phyloP scores from a whole-genome alignment of 2,797 vertebrate species.

The Lithobates pipiens region DNA sequence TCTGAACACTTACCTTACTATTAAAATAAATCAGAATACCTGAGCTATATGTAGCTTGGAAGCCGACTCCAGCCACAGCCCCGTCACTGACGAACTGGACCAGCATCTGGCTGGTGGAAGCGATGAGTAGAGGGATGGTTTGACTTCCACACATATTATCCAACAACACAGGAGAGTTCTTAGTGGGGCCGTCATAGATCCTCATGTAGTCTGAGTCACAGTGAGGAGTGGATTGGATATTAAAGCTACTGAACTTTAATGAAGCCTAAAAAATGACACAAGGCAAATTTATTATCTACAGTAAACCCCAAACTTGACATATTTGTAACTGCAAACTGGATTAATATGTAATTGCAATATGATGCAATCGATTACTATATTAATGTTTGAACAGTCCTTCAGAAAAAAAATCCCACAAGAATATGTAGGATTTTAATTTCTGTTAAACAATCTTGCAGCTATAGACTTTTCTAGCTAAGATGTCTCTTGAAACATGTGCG shows the following conservation, averaged over 20 bases:
- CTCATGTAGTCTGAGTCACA: constrained; percentile 72
- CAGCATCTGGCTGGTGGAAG: constrained; percentile 65
- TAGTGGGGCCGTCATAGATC: constrained; percentile 71
- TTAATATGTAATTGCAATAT: no score
- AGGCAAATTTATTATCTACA: no score
- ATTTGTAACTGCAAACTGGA: not conserved
- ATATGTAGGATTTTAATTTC: no score
- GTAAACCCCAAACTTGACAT: no score
- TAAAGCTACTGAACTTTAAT: constrained; percentile 69
- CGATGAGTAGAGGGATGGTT: constrained; percentile 63
- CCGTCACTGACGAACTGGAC: constrained; percentile 70
- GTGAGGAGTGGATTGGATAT: constrained; percentile 66
- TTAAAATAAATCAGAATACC: constrained; percentile 59
- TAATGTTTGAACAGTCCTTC: no score
- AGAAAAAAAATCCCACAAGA: no score
- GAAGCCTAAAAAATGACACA: constrained; percentile 64
- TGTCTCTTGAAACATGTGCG: no score
- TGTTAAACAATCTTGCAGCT: no score
- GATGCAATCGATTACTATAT: no score
- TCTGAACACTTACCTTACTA: not conserved
- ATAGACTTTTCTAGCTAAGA: no score
- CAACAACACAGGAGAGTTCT: constrained; percentile 66
- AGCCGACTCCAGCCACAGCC: constrained; percentile 64
- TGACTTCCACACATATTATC: constrained; percentile 67
- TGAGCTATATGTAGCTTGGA: constrained; percentile 68